Evolutionary conservation across 2,797 vertebrate species (phyloP), one percentile per base, ranked within the genome.

Genomic region (Sardinella longiceps): DNA sequence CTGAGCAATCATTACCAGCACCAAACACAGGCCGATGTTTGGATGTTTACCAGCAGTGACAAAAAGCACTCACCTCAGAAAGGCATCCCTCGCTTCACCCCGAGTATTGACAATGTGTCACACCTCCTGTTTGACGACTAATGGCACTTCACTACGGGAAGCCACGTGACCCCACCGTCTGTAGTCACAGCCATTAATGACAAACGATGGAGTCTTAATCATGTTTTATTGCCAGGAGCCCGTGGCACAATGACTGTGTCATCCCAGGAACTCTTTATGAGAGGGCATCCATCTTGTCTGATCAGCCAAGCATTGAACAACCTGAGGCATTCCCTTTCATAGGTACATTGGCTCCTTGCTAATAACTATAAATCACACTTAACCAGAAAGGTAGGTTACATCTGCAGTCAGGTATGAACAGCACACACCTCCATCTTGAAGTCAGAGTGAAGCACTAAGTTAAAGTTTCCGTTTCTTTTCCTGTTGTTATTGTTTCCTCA

Each of bases 111-210:
- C 43, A 5, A 77, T n/a, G 70, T 77, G 70, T 43, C 33, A 39
- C 60, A 66, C 63, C 63, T 33, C 0, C 28, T 15, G 63, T 5
- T 18, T 20, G 37, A 77, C 81, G 77, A 66, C 45, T 83, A 60
- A 88, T 82, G 84, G 28, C 51, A 66, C 74, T 60, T 85, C 70
- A 23, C 33, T 43, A 37, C 63, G 39, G 60, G 50, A 3, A 81
- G 84, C 81, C 33, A 56, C 84, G 60, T 84, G 80, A 85, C 83
- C 85, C 84, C 84, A 82, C 83, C 48, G 48, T 45, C 33, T 39
- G 25, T 81, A 80, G 84, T 84, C 74, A 37, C 80, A 74, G 51
- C 81, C 84, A 86, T 87, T 87, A 88, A 86, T 83, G 63, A 81
- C 58, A 70, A 66, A 63, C 63, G 81, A 30, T 20, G 20, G 39